Base-by-base conservation (phyloP, 2,797 vertebrate genomes). In the Hydrocynus forskahlii region DNA sequence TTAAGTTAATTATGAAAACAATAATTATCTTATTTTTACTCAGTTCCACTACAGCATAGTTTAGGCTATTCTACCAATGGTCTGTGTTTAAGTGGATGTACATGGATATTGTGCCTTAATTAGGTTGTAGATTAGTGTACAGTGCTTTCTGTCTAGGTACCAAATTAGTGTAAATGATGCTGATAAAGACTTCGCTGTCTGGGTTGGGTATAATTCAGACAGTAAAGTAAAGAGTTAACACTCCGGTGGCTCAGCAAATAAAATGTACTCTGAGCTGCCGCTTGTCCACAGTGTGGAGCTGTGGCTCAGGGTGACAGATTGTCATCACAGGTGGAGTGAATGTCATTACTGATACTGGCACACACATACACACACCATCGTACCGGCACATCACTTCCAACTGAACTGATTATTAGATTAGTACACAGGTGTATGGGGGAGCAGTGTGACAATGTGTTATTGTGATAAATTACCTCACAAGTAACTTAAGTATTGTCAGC, bases 201-300 rank as follows among this genome's bases (percentile, higher is more conserved):
- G 67, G 7, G 1, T 29, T 1, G 29, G 29, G 29, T 29, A 29
- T 29, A 29, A 29, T 29, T 29, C 29, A 29, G 29, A 8, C 17
- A 40, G n/a, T 12, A 25, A 21, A 70, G 23, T 71, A 29, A 71
- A 8, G 12, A 50, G 64, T 40, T 35, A 66, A 48, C 75, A 67
- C 35, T 48, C 0, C 55, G n/a, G 54, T 8, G 25, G 10, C 64
- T 43, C 50, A 13, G 64, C 13, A 23, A 12, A 62, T 23, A 16
- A 69, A 21, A 45, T 0, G n/a, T 68, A 21, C 40, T 21, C 17
- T 40, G 5, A 43, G 5, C 80, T 76, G 21, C 59, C 67, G 7
- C 13, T 74, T 75, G 81, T 75, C 81, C 81, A 83, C 81, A 62
- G 76, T 75, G 81, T 83, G 76, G 81, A 54, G 81, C 81, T 83